Conservation (phyloP, 2,113 vertebrate species). For the Aplodontia rufa region DNA sequence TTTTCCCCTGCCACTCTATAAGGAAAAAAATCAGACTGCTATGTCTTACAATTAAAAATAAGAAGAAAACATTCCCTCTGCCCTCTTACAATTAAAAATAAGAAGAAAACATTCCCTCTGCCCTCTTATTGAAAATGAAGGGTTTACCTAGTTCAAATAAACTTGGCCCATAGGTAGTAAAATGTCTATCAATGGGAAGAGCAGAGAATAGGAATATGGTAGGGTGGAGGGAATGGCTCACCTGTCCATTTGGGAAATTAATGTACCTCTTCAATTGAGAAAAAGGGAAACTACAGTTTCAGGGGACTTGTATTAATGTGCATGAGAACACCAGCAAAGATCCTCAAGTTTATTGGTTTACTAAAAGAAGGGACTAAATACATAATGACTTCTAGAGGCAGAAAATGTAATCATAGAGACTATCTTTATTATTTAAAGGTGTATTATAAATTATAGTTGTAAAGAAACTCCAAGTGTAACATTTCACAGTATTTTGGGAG, state of each 20-base stretch:
- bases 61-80: background rate
- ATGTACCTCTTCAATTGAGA: background rate
- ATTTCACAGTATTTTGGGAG: slow-evolving; percentile 62
- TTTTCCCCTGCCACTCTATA: background rate
- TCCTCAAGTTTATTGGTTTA: background rate
- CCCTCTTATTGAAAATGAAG: background rate
- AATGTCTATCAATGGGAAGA: background rate
- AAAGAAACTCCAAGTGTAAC: slow-evolving; percentile 43
- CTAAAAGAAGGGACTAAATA: background rate
- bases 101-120: background rate
- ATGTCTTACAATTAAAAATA: background rate
- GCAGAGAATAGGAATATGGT: background rate
- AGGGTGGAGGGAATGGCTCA: background rate
- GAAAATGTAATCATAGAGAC: slow-evolving; percentile 20
- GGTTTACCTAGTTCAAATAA: background rate
- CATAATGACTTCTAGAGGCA: slow-evolving; percentile 6
- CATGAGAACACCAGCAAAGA: background rate
- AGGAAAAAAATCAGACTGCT: background rate
- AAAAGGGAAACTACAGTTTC: background rate
- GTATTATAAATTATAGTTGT: slow-evolving; percentile 53
- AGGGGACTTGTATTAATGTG: background rate
- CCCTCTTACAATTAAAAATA: background rate
- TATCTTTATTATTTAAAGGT: slow-evolving; percentile 57
- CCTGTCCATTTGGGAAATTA: background rate
- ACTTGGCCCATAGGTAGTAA: background rate